Evolutionary conservation across 2,113 vertebrate genomes (phyloP).

Genomic region (Parotia lawesii): DNA sequence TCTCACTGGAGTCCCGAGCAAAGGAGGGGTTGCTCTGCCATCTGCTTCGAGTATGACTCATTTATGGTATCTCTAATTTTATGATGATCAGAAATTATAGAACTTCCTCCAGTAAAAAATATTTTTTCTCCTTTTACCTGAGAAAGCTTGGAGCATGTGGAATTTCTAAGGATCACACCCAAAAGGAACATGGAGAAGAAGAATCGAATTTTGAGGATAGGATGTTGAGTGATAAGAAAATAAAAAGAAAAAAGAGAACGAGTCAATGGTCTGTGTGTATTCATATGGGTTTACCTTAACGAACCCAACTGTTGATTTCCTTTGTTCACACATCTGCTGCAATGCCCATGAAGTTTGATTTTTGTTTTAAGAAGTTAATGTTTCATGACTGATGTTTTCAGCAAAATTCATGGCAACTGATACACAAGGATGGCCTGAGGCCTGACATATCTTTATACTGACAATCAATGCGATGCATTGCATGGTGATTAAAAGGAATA

Average conservation of each 20-base stretch:
- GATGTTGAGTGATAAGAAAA: background rate
- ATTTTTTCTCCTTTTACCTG: background rate
- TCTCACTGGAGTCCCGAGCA: background rate
- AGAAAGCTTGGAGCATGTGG: background rate
- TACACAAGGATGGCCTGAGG: constrained; percentile 10
- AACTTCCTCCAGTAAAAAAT: background rate
- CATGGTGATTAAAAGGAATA: constrained; percentile 27
- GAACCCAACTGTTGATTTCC: background rate
- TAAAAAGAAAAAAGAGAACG: background rate
- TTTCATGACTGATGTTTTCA: constrained; percentile 41
- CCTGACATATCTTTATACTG: constrained; percentile 45
- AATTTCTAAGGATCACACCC: background rate
- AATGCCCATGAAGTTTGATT: constrained; percentile 20
- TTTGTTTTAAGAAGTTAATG: constrained; percentile 25
- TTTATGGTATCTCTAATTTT: background rate
- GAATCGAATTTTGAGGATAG: background rate
- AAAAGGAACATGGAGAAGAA: background rate
- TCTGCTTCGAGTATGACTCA: background rate
- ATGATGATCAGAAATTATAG: background rate
- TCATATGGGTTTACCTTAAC: background rate
- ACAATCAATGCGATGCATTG: constrained; percentile 24
- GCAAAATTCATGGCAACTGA: background rate
- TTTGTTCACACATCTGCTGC: constrained; percentile 27
- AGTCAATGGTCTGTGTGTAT: background rate
- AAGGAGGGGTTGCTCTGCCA: background rate